A percentile compares a stretch with the other conserved stretches of the same genome.
Evolutionary conservation across 2,797 vertebrate species (phyloP).

Genomic region (Eremophila alpestris): DNA sequence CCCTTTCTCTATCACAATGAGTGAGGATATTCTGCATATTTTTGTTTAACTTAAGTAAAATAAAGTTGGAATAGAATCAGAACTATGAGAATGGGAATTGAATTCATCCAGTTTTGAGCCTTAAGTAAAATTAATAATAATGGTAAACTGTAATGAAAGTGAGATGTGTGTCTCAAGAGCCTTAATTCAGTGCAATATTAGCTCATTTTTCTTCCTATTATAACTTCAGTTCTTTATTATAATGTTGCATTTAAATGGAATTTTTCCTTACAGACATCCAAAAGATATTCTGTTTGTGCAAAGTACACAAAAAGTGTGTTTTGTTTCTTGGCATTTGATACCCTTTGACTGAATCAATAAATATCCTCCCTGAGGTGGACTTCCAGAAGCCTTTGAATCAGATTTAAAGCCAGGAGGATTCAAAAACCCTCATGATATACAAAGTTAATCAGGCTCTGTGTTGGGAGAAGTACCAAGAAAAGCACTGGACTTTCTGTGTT

Average conservation of each 20-base stretch:
- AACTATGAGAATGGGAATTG: background rate
- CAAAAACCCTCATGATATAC: background rate
- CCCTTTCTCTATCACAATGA: background rate
- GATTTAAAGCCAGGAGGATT: background rate
- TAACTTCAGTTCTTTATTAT: background rate
- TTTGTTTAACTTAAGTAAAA: background rate
- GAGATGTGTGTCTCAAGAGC: background rate
- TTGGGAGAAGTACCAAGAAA: background rate
- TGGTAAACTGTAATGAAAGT: background rate
- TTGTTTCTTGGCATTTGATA: background rate
- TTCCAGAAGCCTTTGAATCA: background rate
- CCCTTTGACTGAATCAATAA: background rate
- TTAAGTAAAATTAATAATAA: conserved; percentile 45
- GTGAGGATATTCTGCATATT: background rate
- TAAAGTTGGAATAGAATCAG: background rate
- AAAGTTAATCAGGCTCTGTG: background rate
- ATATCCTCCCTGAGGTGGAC: background rate
- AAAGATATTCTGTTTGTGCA: background rate
- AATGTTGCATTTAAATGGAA: background rate
- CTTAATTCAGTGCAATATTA: background rate
- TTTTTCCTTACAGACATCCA: background rate
- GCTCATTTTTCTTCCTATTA: background rate
- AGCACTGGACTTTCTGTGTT: background rate
- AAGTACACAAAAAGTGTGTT: background rate
- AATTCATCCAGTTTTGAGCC: background rate